phyloP scores from a whole-genome alignment of 2,797 vertebrate species.

The Denticeps clupeoides region DNA sequence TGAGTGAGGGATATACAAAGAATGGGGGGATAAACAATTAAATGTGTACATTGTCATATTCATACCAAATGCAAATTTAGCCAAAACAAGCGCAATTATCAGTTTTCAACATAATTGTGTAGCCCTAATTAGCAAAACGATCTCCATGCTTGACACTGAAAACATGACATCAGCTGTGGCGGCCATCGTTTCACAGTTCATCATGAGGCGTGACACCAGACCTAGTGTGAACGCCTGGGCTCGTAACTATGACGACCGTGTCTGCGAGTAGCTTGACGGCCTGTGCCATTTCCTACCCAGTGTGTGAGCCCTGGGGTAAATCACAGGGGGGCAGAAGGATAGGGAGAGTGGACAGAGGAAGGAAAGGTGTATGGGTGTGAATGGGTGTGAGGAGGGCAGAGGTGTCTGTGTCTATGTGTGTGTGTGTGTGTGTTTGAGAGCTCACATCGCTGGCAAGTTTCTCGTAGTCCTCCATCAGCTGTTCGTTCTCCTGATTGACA shows the following conservation, averaged over 20 bases:
- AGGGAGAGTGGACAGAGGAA: conserved; percentile 1
- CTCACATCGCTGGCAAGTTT: conserved; percentile 96
- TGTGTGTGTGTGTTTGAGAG: conserved; percentile 21
- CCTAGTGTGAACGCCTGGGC: background rate
- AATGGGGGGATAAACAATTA: too few species aligned
- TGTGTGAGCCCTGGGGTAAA: conserved; percentile 13
- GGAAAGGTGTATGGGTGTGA: conserved; percentile 4
- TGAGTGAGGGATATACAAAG: background rate
- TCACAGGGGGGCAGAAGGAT: conserved; percentile 6
- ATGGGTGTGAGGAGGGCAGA: conserved; percentile 14
- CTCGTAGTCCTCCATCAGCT: conserved; percentile 98
- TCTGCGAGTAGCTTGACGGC: background rate
- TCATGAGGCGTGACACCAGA: too few species aligned
- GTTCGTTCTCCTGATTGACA: conserved; percentile 96
- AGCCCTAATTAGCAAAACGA: too few species aligned
- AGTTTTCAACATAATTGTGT: too few species aligned
- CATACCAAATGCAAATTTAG: too few species aligned
- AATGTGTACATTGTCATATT: too few species aligned
- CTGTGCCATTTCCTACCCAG: background rate
- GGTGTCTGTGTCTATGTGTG: conserved; percentile 18
- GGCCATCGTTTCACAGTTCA: too few species aligned
- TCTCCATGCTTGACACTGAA: too few species aligned
- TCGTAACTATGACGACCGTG: too few species aligned
- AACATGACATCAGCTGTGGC: too few species aligned
- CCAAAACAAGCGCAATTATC: too few species aligned